These are phyloP conservation scores for Epicampocera succincta DNA, from an alignment of 2,888 invertebrate species.

Conservation along the genomic window DNA sequence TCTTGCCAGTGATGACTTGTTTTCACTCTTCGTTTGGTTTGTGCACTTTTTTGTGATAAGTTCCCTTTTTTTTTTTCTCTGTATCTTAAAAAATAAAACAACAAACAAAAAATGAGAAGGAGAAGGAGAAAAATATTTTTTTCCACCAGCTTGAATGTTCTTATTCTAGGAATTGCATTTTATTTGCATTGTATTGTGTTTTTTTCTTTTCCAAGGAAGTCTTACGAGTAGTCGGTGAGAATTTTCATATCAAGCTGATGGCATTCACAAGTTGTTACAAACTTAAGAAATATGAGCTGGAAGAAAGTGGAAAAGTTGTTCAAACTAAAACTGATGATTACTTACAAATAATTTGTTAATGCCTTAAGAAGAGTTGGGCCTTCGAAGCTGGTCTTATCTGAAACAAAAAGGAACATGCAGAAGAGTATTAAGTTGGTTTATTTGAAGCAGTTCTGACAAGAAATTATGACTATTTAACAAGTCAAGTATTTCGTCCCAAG, in stretches of 20 bases:
- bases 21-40: slow-evolving; percentile 58
- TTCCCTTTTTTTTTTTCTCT: background rate
- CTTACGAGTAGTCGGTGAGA: slow-evolving; percentile 59
- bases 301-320: slow-evolving; percentile 31
- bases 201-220: slow-evolving; percentile 38
- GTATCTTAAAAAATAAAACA: too few species aligned
- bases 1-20: slow-evolving; percentile 52
- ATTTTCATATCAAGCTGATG: slow-evolving; percentile 58
- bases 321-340: slow-evolving; percentile 33
- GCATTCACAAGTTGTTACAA: slow-evolving; percentile 55
- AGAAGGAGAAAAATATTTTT: background rate
- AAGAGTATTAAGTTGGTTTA: background rate
- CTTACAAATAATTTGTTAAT: slow-evolving; percentile 25
- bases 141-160: slow-evolving; percentile 33
- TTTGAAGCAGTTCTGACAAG: background rate
- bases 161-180: background rate
- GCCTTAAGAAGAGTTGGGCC: background rate
- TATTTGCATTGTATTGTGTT: too few species aligned
- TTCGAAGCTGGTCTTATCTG: background rate
- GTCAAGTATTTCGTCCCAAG: background rate
- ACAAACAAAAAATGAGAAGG: background rate
- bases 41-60: slow-evolving; percentile 16
- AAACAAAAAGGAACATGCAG: slow-evolving; percentile 12
- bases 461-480: background rate
- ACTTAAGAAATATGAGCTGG: slow-evolving; percentile 11